Evolutionary conservation across 2,113 vertebrate species (phyloP).

Genomic region (Prionailurus viverrinus): DNA sequence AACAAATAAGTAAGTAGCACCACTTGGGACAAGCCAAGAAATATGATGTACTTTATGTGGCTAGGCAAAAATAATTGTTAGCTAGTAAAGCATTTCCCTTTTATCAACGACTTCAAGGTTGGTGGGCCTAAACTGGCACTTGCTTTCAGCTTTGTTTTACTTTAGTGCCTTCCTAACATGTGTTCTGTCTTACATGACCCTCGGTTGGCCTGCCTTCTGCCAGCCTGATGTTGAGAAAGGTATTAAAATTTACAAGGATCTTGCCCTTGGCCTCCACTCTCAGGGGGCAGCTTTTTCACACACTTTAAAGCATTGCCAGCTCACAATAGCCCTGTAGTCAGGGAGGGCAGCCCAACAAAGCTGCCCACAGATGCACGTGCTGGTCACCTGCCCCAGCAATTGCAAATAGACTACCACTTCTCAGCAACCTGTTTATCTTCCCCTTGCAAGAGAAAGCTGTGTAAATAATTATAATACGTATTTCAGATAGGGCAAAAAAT

Average conservation of each 20-base stretch:
- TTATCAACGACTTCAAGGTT: constrained; percentile 33
- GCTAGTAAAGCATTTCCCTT: background rate
- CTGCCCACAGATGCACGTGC: constrained; percentile 12
- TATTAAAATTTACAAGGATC: constrained; percentile 69
- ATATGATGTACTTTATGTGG: background rate
- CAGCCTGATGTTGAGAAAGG: constrained; percentile 31
- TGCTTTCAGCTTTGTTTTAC: constrained; percentile 53
- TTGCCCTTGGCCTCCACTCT: constrained; percentile 60
- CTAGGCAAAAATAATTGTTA: background rate
- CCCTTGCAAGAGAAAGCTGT: background rate
- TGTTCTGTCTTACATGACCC: constrained; percentile 49
- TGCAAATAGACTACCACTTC: background rate
- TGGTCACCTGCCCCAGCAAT: constrained; percentile 60
- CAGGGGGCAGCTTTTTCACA: background rate
- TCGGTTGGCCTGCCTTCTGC: background rate
- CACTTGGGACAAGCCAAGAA: constrained; percentile 28
- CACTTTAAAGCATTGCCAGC: constrained; percentile 6
- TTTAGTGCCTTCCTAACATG: constrained; percentile 51
- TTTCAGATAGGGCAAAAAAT: background rate
- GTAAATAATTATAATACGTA: background rate
- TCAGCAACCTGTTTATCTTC: background rate
- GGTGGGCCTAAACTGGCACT: constrained; percentile 51
- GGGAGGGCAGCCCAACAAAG: background rate
- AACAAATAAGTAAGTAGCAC: background rate
- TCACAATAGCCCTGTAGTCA: constrained; percentile 36